These are phyloP conservation scores for Drosophila kuntzei DNA, from an alignment of 2,888 invertebrate species.

Conservation along the genomic window DNA sequence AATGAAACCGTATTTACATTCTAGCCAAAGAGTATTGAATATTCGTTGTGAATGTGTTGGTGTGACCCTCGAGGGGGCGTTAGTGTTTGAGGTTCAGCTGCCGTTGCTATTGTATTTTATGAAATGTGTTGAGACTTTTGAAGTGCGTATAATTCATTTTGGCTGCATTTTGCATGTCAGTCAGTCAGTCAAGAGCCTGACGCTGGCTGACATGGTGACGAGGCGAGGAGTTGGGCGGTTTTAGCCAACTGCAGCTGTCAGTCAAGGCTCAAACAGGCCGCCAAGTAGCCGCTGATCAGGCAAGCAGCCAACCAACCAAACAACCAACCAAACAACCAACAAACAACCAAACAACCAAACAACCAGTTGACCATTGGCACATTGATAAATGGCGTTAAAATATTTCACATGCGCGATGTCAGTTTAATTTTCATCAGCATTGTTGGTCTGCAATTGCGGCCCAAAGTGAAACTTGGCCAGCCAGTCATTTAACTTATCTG, in stretches of 20 bases:
- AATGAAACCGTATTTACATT: constrained; percentile 10
- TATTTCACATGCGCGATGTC: constrained; percentile 64
- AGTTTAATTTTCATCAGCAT: constrained; percentile 56
- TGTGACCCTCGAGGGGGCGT: constrained; percentile 23
- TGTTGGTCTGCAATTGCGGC: constrained; percentile 32
- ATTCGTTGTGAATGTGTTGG: constrained; percentile 37
- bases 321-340: constrained; percentile 3
- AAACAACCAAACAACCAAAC: constrained; percentile 26
- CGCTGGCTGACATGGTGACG: constrained; percentile 35
- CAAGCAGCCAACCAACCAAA: constrained; percentile 14
- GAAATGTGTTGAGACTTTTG: constrained; percentile 68
- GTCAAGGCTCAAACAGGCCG: constrained; percentile 59
- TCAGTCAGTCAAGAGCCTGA: constrained; percentile 29
- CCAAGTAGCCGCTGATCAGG: constrained; percentile 48
- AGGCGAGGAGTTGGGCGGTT: constrained; percentile 28
- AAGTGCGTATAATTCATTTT: constrained; percentile 78
- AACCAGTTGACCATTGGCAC: constrained; percentile 56
- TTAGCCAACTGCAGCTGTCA: constrained; percentile 55
- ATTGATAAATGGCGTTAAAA: constrained; percentile 78
- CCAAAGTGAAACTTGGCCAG: constrained; percentile 49
- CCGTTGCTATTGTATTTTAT: constrained; percentile 46
- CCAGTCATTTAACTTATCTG: constrained; percentile 40
- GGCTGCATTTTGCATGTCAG: constrained; percentile 54
- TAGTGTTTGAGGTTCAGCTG: constrained; percentile 18
- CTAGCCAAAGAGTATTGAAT: constrained; percentile 53